A percentile compares a stretch with the other conserved stretches of the same genome.
phyloP scores from a whole-genome alignment of 2,797 vertebrate genomes.

The Paramormyrops hopkinsi region DNA sequence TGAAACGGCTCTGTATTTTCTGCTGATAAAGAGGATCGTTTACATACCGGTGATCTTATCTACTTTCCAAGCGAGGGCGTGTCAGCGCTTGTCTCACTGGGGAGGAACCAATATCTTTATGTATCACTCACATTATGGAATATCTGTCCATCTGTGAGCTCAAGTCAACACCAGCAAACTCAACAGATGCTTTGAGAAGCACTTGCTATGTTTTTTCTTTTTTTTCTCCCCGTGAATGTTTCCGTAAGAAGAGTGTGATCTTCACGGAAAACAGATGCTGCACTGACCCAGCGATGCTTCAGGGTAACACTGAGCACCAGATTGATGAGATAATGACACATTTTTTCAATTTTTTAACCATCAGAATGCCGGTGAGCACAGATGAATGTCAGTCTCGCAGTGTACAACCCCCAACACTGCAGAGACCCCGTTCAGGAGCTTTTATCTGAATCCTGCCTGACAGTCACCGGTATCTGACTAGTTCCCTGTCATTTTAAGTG shows the following conservation, averaged over 20 bases:
- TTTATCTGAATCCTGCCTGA: neutral
- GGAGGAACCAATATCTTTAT: neutral
- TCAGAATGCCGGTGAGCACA: neutral
- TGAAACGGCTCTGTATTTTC: neutral
- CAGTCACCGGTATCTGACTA: neutral
- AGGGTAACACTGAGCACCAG: neutral
- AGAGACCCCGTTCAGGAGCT: neutral
- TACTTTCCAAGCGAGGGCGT: neutral
- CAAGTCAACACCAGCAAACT: neutral
- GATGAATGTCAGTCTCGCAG: neutral
- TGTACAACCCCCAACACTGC: neutral
- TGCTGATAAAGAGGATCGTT: neutral
- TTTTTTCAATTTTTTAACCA: neutral
- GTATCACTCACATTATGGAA: neutral
- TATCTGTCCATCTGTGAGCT: neutral
- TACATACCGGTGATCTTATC: neutral
- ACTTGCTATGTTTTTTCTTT: neutral
- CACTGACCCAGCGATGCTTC: neutral
- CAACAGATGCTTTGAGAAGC: neutral
- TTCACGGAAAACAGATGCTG: neutral
- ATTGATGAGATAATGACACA: neutral
- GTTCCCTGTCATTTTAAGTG: neutral
- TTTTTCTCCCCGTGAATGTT: neutral
- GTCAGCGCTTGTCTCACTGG: neutral
- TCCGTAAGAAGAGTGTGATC: neutral